phyloP scores from a whole-genome alignment of 1,140 invertebrate species.

The Conus betulinus region DNA sequence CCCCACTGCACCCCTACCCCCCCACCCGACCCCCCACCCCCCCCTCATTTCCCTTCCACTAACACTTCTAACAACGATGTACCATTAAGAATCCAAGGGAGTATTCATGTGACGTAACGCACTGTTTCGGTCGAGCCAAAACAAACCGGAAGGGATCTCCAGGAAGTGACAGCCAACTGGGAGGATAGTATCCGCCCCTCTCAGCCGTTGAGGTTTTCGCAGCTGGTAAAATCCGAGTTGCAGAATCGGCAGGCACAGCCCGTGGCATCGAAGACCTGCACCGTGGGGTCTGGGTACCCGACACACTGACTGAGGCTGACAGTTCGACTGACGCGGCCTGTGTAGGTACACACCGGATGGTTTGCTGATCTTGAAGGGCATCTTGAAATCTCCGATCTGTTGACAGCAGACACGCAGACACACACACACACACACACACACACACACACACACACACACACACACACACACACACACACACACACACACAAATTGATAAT shows the following conservation, averaged over 20 bases:
- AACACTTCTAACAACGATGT: no score
- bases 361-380: conserved; percentile 89
- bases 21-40: no score
- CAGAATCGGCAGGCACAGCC: conserved; percentile 64
- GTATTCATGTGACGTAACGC: not conserved
- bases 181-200: no score
- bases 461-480: no score
- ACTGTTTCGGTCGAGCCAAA: not conserved
- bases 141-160: not conserved
- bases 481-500: not conserved
- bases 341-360: conserved; percentile 90
- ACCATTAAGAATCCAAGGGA: no score
- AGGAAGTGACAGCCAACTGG: not conserved
- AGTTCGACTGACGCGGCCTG: conserved; percentile 78
- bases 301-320: conserved; percentile 81
- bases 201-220: conserved; percentile 69
- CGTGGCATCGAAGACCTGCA: conserved; percentile 66
- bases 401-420: no score
- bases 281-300: conserved; percentile 69
- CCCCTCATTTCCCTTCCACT: no score
- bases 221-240: conserved; percentile 64
- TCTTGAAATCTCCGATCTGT: conserved; percentile 89
- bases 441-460: no score
- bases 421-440: no score
- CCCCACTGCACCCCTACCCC: no score